These are phyloP conservation scores for Cetonia aurata DNA, from an alignment of 2,888 invertebrate species.

Conservation along the genomic window DNA sequence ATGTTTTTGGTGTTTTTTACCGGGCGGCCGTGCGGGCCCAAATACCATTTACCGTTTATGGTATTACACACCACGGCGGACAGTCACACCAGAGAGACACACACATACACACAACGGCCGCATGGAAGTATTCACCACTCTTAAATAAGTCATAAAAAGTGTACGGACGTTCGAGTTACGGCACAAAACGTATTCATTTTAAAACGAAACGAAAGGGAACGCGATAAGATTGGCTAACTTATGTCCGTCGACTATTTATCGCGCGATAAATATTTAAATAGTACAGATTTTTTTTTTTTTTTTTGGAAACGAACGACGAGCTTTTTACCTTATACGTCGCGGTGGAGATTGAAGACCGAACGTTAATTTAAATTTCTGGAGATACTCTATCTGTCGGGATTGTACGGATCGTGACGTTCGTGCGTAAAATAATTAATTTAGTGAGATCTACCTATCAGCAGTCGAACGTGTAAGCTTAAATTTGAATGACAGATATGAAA, in stretches of 20 bases:
- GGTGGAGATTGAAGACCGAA: slow-evolving; percentile 25
- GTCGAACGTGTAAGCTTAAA: slow-evolving; percentile 17
- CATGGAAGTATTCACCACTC: slow-evolving; percentile 25
- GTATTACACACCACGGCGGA: slow-evolving; percentile 4
- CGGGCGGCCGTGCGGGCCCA: slow-evolving; percentile 8
- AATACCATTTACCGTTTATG: slow-evolving; percentile 36
- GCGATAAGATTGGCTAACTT: slow-evolving; percentile 37
- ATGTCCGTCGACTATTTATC: slow-evolving; percentile 21
- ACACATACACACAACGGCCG: slow-evolving; percentile 2
- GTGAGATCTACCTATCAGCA: slow-evolving; percentile 17
- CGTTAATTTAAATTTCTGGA: slow-evolving; percentile 25
- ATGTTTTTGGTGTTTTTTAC: slow-evolving; percentile 28
- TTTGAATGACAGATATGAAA: not conserved
- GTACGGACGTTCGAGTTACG: slow-evolving; percentile 25
- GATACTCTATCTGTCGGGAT: slow-evolving; percentile 30
- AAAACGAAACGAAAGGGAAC: slow-evolving; percentile 28
- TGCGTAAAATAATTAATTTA: slow-evolving; percentile 36
- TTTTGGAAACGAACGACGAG: slow-evolving; percentile 4
- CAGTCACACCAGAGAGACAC: too few relatives aligned
- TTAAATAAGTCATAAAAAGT: slow-evolving; percentile 39
- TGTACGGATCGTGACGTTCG: slow-evolving; percentile 19
- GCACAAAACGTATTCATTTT: slow-evolving; percentile 28
- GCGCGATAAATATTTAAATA: slow-evolving; percentile 27
- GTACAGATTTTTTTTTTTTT: slow-evolving; percentile 30
- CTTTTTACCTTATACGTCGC: slow-evolving; percentile 26